A percentile compares a stretch with the other conserved stretches of the same genome.
Evolutionary conservation across 2,888 invertebrate genomes (phyloP).

Genomic region (Petrolisthes cinctipes): DNA sequence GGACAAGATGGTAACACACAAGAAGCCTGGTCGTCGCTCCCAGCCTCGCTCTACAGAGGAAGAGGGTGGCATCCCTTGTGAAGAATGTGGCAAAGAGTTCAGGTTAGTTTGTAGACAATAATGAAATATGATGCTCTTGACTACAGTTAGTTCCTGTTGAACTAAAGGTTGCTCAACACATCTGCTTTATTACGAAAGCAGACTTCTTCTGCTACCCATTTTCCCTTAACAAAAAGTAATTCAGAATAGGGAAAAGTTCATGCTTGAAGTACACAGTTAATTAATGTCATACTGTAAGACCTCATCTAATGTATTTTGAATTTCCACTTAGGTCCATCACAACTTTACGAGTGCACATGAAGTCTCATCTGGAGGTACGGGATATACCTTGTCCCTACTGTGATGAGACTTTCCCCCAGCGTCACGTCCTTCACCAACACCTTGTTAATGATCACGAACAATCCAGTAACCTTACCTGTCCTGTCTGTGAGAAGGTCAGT

Average conservation of each 20-base stretch:
- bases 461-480: slow-evolving; percentile 61
- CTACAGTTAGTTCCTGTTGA: neutral
- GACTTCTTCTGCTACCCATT: no score
- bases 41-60: slow-evolving; percentile 46
- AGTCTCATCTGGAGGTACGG: slow-evolving; percentile 57
- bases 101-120: slow-evolving; percentile 39
- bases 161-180: neutral
- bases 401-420: slow-evolving; percentile 63
- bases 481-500: slow-evolving; percentile 61
- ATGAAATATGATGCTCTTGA: neutral
- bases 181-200: neutral
- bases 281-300: no score
- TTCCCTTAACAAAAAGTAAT: no score
- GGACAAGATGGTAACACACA: neutral
- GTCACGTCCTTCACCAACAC: slow-evolving; percentile 62
- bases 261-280: no score
- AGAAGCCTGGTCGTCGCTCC: slow-evolving; percentile 57
- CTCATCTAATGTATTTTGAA: no score
- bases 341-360: slow-evolving; percentile 63
- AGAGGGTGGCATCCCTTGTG: slow-evolving; percentile 54
- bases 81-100: slow-evolving; percentile 64
- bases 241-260: no score
- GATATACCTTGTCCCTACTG: slow-evolving; percentile 64
- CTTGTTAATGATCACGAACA: slow-evolving; percentile 61
- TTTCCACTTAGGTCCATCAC: slow-evolving; percentile 46